Evolutionary conservation across 2,113 vertebrate species (phyloP), one percentile per base, ranked within the genome.

Genomic region (Cebidichthys violaceus): DNA sequence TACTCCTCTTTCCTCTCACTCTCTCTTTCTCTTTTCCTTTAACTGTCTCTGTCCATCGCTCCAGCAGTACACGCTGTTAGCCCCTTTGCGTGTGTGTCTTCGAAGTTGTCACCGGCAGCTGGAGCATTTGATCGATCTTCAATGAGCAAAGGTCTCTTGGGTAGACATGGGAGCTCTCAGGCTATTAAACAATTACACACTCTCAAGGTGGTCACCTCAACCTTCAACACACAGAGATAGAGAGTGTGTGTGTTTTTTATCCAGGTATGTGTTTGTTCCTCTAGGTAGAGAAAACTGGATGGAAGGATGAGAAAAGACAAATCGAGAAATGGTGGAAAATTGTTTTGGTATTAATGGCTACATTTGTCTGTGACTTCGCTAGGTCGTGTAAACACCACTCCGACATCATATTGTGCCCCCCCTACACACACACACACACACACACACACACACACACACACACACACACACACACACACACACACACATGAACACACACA

Each of bases 131-230:
- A 91, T 91, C 79, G 82, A 94, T 94, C 84, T 80, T 77, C 75
- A 83, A 62, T 60, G 37, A 79, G 86, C 81, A 87, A 74, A 81
- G 77, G 86, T 79, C 90, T 85, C 88, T 83, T 62, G 88, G 90
- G 86, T 65, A 82, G 70, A 77, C 87, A 85, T 71, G 76, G 74
- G 72, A 89, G 84, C 86, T 90, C 78, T 91, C 76, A 88, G 84
- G 88, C 91, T 91, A 86, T 92, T 94, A 94, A 93, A 90, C 88
- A 91, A 93, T 92, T 92, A 91, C 74, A 89, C 61, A 89, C 82
- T 86, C 81, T 91, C 86, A 88, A 86, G 87, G 85, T 90, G 77
- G 75, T 89, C 87, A 86, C 86, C 90, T 85, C 81, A 73, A 81
- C 78, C 71, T 87, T 79, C 71, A 77, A 60, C 69, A 65, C 60